A percentile compares a stretch with the other conserved stretches of the same genome.
Conservation (phyloP, 2,797 vertebrate genomes). For the Spondyliosoma cantharus region DNA sequence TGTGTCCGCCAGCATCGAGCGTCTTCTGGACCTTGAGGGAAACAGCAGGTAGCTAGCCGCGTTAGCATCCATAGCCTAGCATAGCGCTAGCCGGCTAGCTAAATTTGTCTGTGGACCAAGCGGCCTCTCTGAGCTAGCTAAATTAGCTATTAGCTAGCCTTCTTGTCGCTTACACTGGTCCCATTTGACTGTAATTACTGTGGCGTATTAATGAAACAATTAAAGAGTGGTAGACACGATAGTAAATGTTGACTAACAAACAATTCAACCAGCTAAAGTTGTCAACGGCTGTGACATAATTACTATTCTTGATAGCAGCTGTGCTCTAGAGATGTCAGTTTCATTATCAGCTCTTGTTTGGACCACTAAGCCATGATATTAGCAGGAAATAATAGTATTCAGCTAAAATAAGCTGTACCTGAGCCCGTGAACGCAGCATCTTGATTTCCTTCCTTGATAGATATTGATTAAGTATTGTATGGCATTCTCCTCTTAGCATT, state of each 20-base stretch:
- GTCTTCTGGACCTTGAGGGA: conserved; percentile 18
- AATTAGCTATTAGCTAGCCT: not conserved
- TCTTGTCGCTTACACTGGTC: fast-evolving
- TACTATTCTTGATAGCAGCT: not conserved
- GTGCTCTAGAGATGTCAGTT: not conserved
- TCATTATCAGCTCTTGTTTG: not conserved
- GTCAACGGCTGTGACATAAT: not conserved
- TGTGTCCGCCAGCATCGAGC: conserved; percentile 12
- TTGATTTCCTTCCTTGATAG: not conserved
- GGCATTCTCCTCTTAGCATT: not conserved
- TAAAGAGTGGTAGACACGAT: not conserved
- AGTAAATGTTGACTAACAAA: not conserved
- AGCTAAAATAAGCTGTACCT: not conserved
- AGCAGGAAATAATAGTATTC: not conserved
- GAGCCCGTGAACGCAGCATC: not conserved
- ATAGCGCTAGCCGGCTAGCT: conserved; percentile 23
- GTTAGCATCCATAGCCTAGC: conserved; percentile 67
- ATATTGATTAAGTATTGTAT: not conserved
- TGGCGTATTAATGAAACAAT: not conserved
- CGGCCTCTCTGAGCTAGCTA: conserved; percentile 32
- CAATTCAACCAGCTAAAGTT: conserved; percentile 10
- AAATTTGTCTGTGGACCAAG: conserved; percentile 10
- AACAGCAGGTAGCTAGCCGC: conserved; percentile 65
- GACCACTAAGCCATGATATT: not conserved
- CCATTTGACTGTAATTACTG: fast-evolving